phyloP scores from a whole-genome alignment of 2,888 invertebrate genomes.

The Caenorhabditis sp. region DNA sequence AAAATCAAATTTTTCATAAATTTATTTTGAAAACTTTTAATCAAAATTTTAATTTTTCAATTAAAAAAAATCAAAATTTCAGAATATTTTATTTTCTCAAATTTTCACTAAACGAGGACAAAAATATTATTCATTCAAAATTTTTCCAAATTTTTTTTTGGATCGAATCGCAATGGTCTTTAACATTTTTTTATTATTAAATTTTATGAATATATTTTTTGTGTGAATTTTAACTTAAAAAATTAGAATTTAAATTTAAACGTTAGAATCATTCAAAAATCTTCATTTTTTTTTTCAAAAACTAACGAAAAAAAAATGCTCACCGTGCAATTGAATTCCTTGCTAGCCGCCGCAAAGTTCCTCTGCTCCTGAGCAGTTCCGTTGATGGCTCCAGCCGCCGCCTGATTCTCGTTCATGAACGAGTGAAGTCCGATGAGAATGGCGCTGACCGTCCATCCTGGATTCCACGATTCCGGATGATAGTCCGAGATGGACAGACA shows the following conservation, averaged over 20 bases:
- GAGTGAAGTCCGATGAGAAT: slow-evolving; percentile 87
- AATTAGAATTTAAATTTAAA: neutral
- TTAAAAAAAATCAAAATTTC: neutral
- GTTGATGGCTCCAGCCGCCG: slow-evolving; percentile 91
- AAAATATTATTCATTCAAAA: too few relatives aligned
- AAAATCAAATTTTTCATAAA: too few relatives aligned
- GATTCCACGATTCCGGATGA: slow-evolving; percentile 99
- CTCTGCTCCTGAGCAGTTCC: slow-evolving; percentile 84
- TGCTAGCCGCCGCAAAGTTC: slow-evolving; percentile 86
- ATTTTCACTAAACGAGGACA: too few relatives aligned
- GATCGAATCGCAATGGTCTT: too few relatives aligned
- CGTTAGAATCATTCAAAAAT: neutral
- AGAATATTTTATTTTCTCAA: too few relatives aligned
- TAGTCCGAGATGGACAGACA: slow-evolving; percentile 97
- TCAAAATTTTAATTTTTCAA: too few relatives aligned
- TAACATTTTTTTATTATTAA: too few relatives aligned
- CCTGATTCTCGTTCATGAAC: slow-evolving; percentile 92
- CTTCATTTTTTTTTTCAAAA: neutral
- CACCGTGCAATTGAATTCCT: slow-evolving; percentile 90
- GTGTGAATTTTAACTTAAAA: neutral
- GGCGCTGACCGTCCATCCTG: slow-evolving; percentile 96
- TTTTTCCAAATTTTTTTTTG: too few relatives aligned
- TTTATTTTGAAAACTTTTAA: too few relatives aligned
- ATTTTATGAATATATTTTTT: too few relatives aligned
- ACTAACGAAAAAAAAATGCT: slow-evolving; percentile 13